Evolutionary conservation across 2,888 invertebrate genomes (phyloP).

Genomic region (Brachylomia viminalis): DNA sequence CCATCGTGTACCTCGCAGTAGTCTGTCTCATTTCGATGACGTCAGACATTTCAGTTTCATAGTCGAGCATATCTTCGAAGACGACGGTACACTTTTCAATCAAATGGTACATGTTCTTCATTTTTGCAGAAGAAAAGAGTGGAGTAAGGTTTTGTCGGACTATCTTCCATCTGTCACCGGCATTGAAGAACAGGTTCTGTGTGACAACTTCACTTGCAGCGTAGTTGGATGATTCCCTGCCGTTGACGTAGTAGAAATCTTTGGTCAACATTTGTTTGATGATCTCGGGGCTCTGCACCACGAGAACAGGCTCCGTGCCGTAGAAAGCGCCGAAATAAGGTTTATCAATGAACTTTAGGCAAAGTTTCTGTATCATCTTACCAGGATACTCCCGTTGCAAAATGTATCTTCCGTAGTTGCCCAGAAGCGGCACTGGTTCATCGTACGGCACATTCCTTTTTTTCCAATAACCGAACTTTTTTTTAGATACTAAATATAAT

Average conservation of each 20-base stretch:
- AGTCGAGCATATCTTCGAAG: conserved; percentile 71
- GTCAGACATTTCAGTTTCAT: conserved; percentile 44
- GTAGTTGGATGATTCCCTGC: conserved; percentile 74
- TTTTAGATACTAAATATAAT: conserved; percentile 52
- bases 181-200: conserved; percentile 72
- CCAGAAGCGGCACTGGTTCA: conserved; percentile 71
- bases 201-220: conserved; percentile 68
- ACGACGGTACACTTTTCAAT: conserved; percentile 68
- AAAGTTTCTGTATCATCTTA: conserved; percentile 67
- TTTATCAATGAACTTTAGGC: conserved; percentile 68
- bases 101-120: conserved; percentile 80
- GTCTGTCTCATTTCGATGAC: conserved; percentile 65
- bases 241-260: conserved; percentile 77
- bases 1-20: conserved; percentile 74
- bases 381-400: conserved; percentile 65
- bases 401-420: conserved; percentile 74
- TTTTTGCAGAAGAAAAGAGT: conserved; percentile 45
- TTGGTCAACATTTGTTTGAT: conserved; percentile 73
- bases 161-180: conserved; percentile 79
- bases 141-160: conserved; percentile 78
- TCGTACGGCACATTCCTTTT: conserved; percentile 70
- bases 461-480: conserved; percentile 73
- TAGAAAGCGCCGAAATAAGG: conserved; percentile 77
- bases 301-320: conserved; percentile 76
- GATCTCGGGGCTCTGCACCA: conserved; percentile 75